These are phyloP conservation scores for Cataglyphis altisquamis DNA, from an alignment of 2,888 invertebrate species.

Conservation along the genomic window DNA sequence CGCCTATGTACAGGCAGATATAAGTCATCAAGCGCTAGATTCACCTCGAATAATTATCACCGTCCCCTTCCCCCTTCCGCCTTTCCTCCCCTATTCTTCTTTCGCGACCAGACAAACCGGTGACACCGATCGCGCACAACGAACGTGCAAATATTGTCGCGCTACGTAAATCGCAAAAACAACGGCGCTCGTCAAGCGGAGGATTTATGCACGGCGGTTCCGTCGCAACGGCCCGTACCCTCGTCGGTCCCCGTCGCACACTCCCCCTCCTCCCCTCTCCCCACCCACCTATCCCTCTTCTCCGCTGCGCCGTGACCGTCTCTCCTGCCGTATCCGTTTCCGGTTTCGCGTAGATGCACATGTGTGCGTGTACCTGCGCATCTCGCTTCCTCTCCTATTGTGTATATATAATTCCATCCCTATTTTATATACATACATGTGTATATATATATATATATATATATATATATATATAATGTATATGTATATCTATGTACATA, in stretches of 20 bases:
- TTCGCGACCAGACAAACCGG: constrained; percentile 38
- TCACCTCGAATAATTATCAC: constrained; percentile 58
- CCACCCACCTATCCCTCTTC: constrained; percentile 19
- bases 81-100: constrained; percentile 1
- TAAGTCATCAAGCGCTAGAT: constrained; percentile 36
- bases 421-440: not conserved
- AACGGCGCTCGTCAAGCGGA: constrained; percentile 76
- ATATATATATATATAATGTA: not conserved
- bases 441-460: not conserved
- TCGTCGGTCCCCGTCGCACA: not conserved
- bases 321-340: constrained; percentile 67
- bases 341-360: constrained; percentile 70
- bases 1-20: not conserved
- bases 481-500: not conserved
- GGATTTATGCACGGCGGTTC: constrained; percentile 77
- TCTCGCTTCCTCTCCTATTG: constrained; percentile 19
- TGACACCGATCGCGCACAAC: constrained; percentile 70
- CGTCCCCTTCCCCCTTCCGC: not conserved
- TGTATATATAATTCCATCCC: constrained; percentile 1
- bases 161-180: constrained; percentile 78
- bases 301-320: constrained; percentile 40
- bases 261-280: not conserved
- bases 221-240: constrained; percentile 66
- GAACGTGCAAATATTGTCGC: constrained; percentile 76
- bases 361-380: constrained; percentile 62